Conservation (phyloP, 2,797 vertebrate genomes). For the Trachops cirrhosus region DNA sequence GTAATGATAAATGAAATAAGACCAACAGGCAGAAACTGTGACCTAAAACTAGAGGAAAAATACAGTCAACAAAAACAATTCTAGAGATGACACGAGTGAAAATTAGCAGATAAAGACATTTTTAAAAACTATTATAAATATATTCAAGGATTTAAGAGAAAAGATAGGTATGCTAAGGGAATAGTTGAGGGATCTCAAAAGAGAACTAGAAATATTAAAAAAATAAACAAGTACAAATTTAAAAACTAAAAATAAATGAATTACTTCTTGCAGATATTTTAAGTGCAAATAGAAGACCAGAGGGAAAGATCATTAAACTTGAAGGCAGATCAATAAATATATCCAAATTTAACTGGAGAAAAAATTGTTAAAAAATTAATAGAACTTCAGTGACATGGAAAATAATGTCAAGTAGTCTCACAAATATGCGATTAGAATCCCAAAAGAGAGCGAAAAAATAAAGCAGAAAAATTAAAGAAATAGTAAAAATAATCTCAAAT, state of each 20-base stretch:
- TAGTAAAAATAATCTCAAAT: neutral
- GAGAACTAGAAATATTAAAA: neutral
- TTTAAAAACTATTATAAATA: constrained; percentile 78
- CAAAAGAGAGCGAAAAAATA: neutral
- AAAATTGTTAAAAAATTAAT: neutral
- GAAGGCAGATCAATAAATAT: neutral
- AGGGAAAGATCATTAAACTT: neutral
- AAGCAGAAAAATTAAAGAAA: neutral
- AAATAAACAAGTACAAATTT: neutral
- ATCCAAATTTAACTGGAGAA: neutral
- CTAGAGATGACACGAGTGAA: neutral
- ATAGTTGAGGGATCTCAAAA: neutral
- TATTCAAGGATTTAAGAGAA: neutral
- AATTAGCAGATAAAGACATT: neutral
- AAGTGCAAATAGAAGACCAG: neutral
- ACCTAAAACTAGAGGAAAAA: neutral
- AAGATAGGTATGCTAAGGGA: neutral
- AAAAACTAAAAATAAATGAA: neutral
- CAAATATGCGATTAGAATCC: neutral
- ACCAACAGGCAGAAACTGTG: neutral
- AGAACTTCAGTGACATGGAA: neutral
- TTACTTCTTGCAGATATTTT: neutral
- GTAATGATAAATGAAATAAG: neutral
- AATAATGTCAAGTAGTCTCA: neutral
- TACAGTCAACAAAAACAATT: neutral